Base-by-base conservation (phyloP, 2,797 vertebrate species). In the Lacerta bilineata region DNA sequence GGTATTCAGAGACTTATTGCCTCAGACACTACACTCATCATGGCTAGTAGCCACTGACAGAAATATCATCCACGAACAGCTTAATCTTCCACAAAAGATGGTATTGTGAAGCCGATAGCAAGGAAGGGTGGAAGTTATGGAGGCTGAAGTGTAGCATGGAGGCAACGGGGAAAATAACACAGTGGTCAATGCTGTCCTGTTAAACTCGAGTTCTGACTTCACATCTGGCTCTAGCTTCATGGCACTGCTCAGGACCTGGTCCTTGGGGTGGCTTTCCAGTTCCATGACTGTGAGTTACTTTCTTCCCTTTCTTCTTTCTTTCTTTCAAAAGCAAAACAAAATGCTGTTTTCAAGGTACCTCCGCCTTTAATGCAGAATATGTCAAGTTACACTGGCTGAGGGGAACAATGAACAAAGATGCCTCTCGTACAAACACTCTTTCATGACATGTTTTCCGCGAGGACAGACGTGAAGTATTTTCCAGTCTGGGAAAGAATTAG, bases 321-420 rank as follows among this genome's bases (percentile, higher is more conserved):
- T n/a, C 41, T 69, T 69, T 33, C 25, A 79, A 50, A 79, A 79
- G n/a, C 20, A 46, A 68, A 79, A 71, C 20, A 39, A 80, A 39
- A 72, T 10, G 29, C 1, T 3, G 23, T 33, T 71, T 87, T 29
- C 66, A 68, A 55, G 46, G 66, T 39, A 39, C 33, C 77, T 71
- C 64, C 25, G 68, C 46, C 77, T 61, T 41, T 41, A 72, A 79
- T 55, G 18, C 2, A 0, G 84, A 93, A 90, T 79, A 85, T 27
- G 86, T 84, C 3, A 68, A 89, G 69, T 68, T 78, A 79, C 75
- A 3, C 4, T 25, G 17, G 36, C 68, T 20, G 36, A 84, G 23
- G 59, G 75, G 66, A 81, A 85, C 68, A 85, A 85, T 41, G 83
- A 50, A 81, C 88, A 29, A 85, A 89, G 84, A 88, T 87, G 50